Conservation (phyloP, 2,888 invertebrate genomes). For the Pseudococcus viburni region DNA sequence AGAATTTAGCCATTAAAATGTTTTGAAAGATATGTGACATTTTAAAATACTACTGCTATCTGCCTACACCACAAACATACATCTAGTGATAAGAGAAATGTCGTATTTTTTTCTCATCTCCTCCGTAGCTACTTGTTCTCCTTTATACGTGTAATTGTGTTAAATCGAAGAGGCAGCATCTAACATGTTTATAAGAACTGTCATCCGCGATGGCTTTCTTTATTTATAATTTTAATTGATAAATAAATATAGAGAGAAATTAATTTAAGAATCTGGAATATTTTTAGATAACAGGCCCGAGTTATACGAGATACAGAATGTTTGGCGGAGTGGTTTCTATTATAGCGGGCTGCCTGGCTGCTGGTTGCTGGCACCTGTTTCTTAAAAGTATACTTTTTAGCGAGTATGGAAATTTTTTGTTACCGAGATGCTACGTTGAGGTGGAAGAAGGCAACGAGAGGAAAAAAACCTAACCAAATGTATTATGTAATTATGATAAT, state of each 20-base stretch:
- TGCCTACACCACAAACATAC: background rate
- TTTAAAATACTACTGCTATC: slow-evolving; percentile 45
- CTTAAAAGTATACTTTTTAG: slow-evolving; percentile 31
- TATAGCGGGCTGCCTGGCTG: background rate
- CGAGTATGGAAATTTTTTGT: slow-evolving; percentile 29
- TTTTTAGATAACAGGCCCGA: slow-evolving; percentile 43
- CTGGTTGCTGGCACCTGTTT: slow-evolving; percentile 7
- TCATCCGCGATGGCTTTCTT: slow-evolving; percentile 11
- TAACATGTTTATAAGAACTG: background rate
- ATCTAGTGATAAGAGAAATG: slow-evolving; percentile 46
- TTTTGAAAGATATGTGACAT: slow-evolving; percentile 57
- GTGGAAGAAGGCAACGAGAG: background rate
- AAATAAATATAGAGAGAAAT: slow-evolving; percentile 31
- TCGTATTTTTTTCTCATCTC: background rate
- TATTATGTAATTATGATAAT: slow-evolving; percentile 46
- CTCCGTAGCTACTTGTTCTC: background rate
- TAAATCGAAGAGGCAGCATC: background rate
- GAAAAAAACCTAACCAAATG: background rate
- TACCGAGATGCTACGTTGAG: background rate
- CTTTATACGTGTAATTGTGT: background rate
- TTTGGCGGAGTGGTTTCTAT: background rate
- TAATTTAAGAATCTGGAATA: slow-evolving; percentile 40
- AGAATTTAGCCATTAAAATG: slow-evolving; percentile 57
- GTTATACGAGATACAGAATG: background rate
- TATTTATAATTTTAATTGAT: slow-evolving; percentile 57